Base-by-base conservation (phyloP, 2,797 vertebrate genomes). In the Podarcis lilfordi region DNA sequence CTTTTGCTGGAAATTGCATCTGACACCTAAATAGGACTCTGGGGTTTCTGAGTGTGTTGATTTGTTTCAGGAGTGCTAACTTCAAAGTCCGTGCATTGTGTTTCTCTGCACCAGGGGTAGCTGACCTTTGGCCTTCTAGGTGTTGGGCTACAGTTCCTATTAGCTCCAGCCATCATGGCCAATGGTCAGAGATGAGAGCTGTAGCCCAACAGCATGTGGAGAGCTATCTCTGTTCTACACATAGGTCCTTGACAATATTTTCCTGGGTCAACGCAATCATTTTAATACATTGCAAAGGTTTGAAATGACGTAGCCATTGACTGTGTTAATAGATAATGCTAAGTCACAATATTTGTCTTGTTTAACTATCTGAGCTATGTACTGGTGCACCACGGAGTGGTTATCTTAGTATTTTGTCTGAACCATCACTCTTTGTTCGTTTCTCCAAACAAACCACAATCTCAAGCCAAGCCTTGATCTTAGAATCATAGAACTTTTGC, bases 1-100 rank as follows among this genome's bases (percentile, higher is more conserved):
- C 32, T 76, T 77, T 61, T 32, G 74, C 71, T 59, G 45, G 80
- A 75, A 89, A 90, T 84, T 89, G 80, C 61, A 71, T 80, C 29
- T 76, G 40, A 8, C 88, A 86, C 85, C 84, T 80, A 86, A 89
- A 78, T 77, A 75, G 86, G 68, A 68, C 80, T 75, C 2, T 59
- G 40, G 11, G 40, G 4, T 86, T 69, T 55, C 45, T 55, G 76
- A 43, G 7, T 76, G 25, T 76, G 66, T 66, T 40, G 17, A 37
- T 80, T 61, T 61, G 64, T 74, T 82, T 25, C 64, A 88, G n/a
- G n/a, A 77, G 29, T 45, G 19, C 43, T 78, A n/a, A 23, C 55
- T 71, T 84, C 11, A 77, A 43, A 77, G 2, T 45, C 35, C 13
- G 23, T 5, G 35, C 32, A 9, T 17, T 59, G 19, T 21, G 32